Evolutionary conservation across 1,140 invertebrate genomes (phyloP).

Genomic region (Mamestra configurata): DNA sequence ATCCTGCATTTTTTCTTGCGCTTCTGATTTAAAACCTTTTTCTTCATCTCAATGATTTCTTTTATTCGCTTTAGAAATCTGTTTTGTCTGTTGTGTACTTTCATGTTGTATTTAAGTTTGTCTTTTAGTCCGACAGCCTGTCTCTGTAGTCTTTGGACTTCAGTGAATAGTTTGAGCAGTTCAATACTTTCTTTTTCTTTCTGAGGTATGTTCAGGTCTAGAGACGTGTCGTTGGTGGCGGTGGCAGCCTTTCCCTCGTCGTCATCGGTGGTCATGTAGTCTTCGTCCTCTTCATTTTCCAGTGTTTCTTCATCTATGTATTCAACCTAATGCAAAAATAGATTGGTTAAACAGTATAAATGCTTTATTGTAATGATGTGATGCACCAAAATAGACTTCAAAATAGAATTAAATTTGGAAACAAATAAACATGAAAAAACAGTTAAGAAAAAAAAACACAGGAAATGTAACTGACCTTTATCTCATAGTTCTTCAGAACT

Average conservation of each 20-base stretch:
- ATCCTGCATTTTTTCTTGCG: slow-evolving; percentile 80
- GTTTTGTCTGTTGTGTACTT: slow-evolving; percentile 73
- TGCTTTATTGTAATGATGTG: background rate
- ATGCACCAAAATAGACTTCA: too few relatives aligned
- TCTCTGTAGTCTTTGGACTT: slow-evolving; percentile 81
- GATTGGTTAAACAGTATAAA: background rate
- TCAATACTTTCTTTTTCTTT: slow-evolving; percentile 68
- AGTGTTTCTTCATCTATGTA: slow-evolving; percentile 83
- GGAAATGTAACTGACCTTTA: background rate
- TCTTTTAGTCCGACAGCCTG: slow-evolving; percentile 71
- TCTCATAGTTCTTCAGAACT: background rate
- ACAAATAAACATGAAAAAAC: background rate
- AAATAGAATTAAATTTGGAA: background rate
- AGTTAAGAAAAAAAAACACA: background rate
- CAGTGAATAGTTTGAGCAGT: slow-evolving; percentile 78
- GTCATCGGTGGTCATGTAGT: slow-evolving; percentile 71
- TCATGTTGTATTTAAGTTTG: slow-evolving; percentile 77
- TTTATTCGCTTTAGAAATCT: slow-evolving; percentile 71
- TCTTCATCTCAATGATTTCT: slow-evolving; percentile 78
- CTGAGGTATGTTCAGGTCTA: slow-evolving; percentile 38
- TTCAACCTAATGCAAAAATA: slow-evolving; percentile 74
- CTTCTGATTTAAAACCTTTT: slow-evolving; percentile 77
- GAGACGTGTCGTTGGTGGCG: slow-evolving; percentile 47
- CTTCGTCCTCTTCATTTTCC: slow-evolving; percentile 73
- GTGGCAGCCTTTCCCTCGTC: slow-evolving; percentile 58